Conservation (phyloP, 1,140 invertebrate genomes). For the Drosophila carrolli region DNA sequence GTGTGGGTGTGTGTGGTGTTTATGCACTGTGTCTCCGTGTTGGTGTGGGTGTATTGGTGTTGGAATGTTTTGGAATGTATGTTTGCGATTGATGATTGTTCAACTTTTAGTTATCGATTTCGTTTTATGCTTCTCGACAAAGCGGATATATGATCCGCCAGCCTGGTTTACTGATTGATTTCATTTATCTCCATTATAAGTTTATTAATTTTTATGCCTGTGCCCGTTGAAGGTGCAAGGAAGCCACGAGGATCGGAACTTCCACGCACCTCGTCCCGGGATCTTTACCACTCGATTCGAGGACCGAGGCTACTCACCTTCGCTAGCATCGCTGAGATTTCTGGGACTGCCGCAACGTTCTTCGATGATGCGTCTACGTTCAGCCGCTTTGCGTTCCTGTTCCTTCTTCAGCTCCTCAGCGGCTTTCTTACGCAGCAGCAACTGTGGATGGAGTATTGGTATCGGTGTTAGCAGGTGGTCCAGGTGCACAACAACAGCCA, state of each 20-base stretch:
- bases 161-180: constrained; percentile 32
- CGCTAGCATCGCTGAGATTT: constrained; percentile 95
- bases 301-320: constrained; percentile 89
- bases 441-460: constrained; percentile 85
- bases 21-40: constrained; percentile 19
- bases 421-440: constrained; percentile 99
- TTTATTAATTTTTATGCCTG: constrained; percentile 13
- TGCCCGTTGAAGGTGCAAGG: constrained; percentile 3
- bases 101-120: constrained; percentile 57
- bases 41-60: constrained; percentile 19
- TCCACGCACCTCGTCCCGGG: not conserved
- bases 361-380: constrained; percentile 98
- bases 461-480: not conserved
- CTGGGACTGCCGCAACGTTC: constrained; percentile 96
- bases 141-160: not conserved
- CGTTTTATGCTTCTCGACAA: constrained; percentile 20
- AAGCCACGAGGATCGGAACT: not conserved
- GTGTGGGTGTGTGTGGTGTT: constrained; percentile 5
- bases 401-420: constrained; percentile 99
- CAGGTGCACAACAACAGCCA: not conserved
- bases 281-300: constrained; percentile 7
- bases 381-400: constrained; percentile 98
- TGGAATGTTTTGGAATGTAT: constrained; percentile 22
- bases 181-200: constrained; percentile 22
- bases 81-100: constrained; percentile 66